A percentile compares a stretch with the other conserved stretches of the same genome.
These are phyloP conservation scores for Phengaris alcon DNA, from an alignment of 2,888 invertebrate genomes.

Conservation along the genomic window DNA sequence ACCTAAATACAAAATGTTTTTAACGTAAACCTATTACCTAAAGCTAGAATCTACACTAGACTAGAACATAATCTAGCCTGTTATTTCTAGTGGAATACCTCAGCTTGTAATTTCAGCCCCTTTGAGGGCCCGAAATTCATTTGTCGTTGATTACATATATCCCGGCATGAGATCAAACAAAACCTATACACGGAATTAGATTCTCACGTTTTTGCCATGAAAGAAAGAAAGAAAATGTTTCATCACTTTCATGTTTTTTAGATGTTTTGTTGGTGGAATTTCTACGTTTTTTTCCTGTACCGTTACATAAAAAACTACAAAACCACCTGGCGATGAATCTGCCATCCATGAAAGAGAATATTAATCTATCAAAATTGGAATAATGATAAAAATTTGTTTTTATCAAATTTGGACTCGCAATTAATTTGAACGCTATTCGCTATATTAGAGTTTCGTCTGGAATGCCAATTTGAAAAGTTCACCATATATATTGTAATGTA, in stretches of 20 bases:
- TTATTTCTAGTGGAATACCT: conserved; percentile 1
- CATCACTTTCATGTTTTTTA: background rate
- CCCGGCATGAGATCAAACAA: conserved; percentile 19
- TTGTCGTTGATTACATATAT: conserved; percentile 22
- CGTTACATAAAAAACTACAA: no score
- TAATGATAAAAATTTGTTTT: no score
- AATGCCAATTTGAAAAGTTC: background rate
- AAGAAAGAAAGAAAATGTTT: background rate
- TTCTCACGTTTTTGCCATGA: background rate
- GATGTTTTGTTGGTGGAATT: background rate
- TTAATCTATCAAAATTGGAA: no score
- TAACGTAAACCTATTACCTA: background rate
- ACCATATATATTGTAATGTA: background rate
- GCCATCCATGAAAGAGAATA: no score
- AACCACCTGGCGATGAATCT: no score
- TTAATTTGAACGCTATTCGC: no score
- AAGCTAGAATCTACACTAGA: background rate
- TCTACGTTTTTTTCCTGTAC: no score
- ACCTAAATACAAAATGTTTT: no score
- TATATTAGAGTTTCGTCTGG: background rate
- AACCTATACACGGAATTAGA: conserved; percentile 1
- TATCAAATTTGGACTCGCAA: no score
- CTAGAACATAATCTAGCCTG: background rate
- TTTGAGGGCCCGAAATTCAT: conserved; percentile 13
- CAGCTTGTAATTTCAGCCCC: conserved; percentile 15